Evolutionary conservation across 2,888 invertebrate species (phyloP).

Genomic region (Theretra japonica): DNA sequence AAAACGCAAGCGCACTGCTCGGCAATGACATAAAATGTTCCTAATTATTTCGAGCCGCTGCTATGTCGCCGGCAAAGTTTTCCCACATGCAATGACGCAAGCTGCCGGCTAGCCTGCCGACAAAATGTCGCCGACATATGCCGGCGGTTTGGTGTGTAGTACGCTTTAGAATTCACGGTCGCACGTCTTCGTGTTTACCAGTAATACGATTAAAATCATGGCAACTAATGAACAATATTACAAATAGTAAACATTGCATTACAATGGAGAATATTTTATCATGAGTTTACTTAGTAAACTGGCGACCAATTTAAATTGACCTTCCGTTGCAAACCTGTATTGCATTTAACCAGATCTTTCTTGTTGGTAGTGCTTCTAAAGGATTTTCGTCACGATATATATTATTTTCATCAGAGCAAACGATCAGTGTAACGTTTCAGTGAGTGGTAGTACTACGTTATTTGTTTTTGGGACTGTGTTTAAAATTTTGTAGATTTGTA

Average conservation of each 20-base stretch:
- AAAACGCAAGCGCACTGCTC: too few relatives aligned
- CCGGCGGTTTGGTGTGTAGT: too few relatives aligned
- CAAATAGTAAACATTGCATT: background rate
- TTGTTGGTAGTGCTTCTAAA: background rate
- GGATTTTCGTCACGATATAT: constrained; percentile 18
- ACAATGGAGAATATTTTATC: background rate
- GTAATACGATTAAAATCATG: background rate
- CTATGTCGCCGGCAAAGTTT: too few relatives aligned
- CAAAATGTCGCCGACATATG: too few relatives aligned
- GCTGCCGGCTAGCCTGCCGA: too few relatives aligned
- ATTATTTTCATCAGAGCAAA: constrained; percentile 11
- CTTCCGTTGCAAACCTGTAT: background rate
- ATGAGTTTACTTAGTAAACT: background rate
- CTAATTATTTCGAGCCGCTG: too few relatives aligned
- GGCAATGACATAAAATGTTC: too few relatives aligned
- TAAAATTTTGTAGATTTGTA: background rate
- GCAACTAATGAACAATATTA: background rate
- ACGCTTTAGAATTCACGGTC: too few relatives aligned
- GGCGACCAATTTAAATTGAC: background rate
- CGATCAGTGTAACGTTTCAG: constrained; percentile 13
- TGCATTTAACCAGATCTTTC: background rate
- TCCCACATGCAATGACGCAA: too few relatives aligned
- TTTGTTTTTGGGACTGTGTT: background rate
- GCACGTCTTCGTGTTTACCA: too few relatives aligned
- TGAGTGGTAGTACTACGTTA: constrained; percentile 16